Conservation (phyloP, 1,140 invertebrate genomes). For the Bathynomus jamesi region DNA sequence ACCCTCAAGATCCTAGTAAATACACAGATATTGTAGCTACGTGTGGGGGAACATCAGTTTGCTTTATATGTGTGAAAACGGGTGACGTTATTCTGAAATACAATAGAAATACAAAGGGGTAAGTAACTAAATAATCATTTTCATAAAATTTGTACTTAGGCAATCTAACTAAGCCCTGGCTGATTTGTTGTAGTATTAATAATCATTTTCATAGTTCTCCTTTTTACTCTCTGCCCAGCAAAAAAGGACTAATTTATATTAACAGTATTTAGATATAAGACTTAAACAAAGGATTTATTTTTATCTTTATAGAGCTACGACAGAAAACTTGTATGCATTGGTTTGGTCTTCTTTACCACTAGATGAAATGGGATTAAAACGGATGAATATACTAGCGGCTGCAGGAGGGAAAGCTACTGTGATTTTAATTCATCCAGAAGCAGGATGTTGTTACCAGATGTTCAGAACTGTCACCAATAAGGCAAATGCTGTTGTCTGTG, state of each 20-base stretch:
- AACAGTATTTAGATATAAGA: too few relatives aligned
- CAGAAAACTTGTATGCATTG: conserved; percentile 46
- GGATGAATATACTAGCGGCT: conserved; percentile 45
- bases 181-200: too few relatives aligned
- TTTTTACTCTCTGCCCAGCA: conserved; percentile 10
- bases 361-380: conserved; percentile 20
- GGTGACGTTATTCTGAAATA: conserved; percentile 48
- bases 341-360: conserved; percentile 46
- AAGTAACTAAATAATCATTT: too few relatives aligned
- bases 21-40: conserved; percentile 46
- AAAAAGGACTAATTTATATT: conserved; percentile 13
- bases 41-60: conserved; percentile 49
- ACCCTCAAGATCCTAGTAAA: conserved; percentile 38
- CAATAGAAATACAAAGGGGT: conserved; percentile 40
- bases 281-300: neutral
- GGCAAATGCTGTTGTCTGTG: conserved; percentile 40
- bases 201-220: neutral
- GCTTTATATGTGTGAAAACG: conserved; percentile 47
- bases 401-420: conserved; percentile 42
- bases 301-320: conserved; percentile 14
- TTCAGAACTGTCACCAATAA: conserved; percentile 31
- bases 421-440: conserved; percentile 40
- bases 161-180: neutral
- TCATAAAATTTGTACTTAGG: too few relatives aligned
- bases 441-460: conserved; percentile 31